Evolutionary conservation across 2,888 invertebrate species (phyloP).

Genomic region (Drosophila mayaguana): DNA sequence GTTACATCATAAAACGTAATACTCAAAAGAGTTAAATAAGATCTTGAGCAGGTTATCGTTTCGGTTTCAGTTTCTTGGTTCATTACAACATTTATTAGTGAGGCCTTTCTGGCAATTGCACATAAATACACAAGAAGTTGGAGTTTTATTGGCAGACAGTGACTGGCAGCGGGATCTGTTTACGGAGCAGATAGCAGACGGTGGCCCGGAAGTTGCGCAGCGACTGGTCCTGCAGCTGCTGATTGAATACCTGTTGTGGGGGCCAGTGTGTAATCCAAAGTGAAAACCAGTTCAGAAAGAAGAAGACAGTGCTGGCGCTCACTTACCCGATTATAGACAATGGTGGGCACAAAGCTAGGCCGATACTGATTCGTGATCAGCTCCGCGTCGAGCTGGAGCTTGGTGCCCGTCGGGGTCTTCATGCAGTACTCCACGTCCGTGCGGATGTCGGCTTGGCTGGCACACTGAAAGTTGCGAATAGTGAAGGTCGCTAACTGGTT

Average conservation of each 20-base stretch:
- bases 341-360: slow-evolving; percentile 86
- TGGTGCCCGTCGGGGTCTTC: slow-evolving; percentile 84
- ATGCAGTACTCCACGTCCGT: slow-evolving; percentile 84
- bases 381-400: slow-evolving; percentile 86
- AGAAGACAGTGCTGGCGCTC: neutral
- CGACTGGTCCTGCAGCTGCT: slow-evolving; percentile 85
- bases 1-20: neutral
- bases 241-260: slow-evolving; percentile 83
- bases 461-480: slow-evolving; percentile 83
- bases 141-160: slow-evolving; percentile 55
- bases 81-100: slow-evolving; percentile 12
- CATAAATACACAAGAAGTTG: neutral
- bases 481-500: slow-evolving; percentile 37
- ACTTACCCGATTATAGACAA: slow-evolving; percentile 86
- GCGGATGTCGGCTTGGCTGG: slow-evolving; percentile 82
- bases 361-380: slow-evolving; percentile 82
- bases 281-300: slow-evolving; percentile 54
- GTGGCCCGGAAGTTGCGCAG: slow-evolving; percentile 84
- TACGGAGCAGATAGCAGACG: slow-evolving; percentile 82
- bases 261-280: slow-evolving; percentile 27
- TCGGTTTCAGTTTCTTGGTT: neutral
- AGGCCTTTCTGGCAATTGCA: slow-evolving; percentile 6
- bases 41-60: neutral
- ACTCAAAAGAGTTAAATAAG: neutral
- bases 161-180: slow-evolving; percentile 43